Evolutionary conservation across 2,888 invertebrate species (phyloP), one percentile per base, ranked within the genome.

Genomic region (Dasypolia templi): DNA sequence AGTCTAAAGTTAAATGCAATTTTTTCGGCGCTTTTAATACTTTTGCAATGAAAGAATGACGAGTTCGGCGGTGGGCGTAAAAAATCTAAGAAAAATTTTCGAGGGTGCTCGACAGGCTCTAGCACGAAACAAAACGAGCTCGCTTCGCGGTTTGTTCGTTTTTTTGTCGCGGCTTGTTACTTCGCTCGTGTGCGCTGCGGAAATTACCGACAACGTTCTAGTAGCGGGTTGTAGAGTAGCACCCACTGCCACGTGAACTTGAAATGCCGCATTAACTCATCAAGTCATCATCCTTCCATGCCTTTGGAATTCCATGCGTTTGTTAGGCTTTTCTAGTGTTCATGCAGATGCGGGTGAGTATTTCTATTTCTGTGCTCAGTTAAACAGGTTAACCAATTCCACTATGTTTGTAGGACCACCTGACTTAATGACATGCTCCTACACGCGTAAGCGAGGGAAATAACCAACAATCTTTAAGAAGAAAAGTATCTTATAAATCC

Each of bases 81-180:
- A 81, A 82, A 83, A 61, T 79, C 79, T 80, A 85, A 77, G 81
- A 79, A 82, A 85, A 88, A 82, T 79, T 83, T 76, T 75, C 69
- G 80, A 86, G 86, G 76, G 83, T 73, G 70, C 83, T 86, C 75
- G 89, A 89, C n/a, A n/a, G 39, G 39, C 77, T 82, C 63, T 72
- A 89, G 90, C 91, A 91, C 81, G 89, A 90, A 91, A 89, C 88
- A 88, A 89, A 90, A 88, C 87, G 89, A 88, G 88, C 76, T 80
- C 67, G 75, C 85, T 88, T 88, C 89, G 89, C 87, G 85, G 89
- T 82, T 88, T 88, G 87, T 81, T 85, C 86, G 85, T 88, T 91
- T 93, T 83, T 93, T 91, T 92, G 92, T 92, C 90, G 88, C 91
- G 91, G 87, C 92, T 94, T 93, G 93, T 93, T 94, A 91, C 91